A percentile compares a stretch with the other conserved stretches of the same genome.
Evolutionary conservation across 2,797 vertebrate genomes (phyloP).

Genomic region (Oryzias sinensis): DNA sequence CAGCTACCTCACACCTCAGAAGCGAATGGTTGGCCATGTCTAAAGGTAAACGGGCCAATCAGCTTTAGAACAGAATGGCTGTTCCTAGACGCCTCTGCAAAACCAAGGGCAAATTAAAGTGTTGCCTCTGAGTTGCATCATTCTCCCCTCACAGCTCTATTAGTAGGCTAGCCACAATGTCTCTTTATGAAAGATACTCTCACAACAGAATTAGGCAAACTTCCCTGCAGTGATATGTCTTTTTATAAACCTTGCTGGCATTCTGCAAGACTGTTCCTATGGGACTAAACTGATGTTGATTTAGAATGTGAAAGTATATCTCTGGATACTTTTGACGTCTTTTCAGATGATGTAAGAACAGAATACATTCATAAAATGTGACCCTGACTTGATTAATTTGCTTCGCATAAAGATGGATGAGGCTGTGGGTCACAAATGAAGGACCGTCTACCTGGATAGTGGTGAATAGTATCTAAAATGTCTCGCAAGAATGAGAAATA

Average conservation of each 20-base stretch:
- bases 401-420: constrained; percentile 20
- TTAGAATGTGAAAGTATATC: constrained; percentile 33
- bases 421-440: too few species aligned
- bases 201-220: constrained; percentile 71
- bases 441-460: too few species aligned
- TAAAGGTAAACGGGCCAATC: constrained; percentile 75
- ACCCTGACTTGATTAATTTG: constrained; percentile 30
- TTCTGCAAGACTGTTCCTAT: constrained; percentile 56
- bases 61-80: constrained; percentile 66
- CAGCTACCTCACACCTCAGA: constrained; percentile 66
- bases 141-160: constrained; percentile 77
- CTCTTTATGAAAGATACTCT: constrained; percentile 74
- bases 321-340: constrained; percentile 29
- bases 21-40: constrained; percentile 68
- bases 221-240: constrained; percentile 72
- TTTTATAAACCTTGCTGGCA: constrained; percentile 71
- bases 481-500: too few species aligned
- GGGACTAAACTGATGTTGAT: constrained; percentile 43
- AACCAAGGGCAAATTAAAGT: constrained; percentile 77
- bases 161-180: constrained; percentile 77
- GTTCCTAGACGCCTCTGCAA: constrained; percentile 73
- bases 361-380: constrained; percentile 13
- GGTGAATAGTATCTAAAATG: too few species aligned
- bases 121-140: constrained; percentile 84
- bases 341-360: constrained; percentile 25